These are phyloP conservation scores for Ceuthmochares aereus DNA, from an alignment of 2,113 vertebrate genomes.

Conservation along the genomic window DNA sequence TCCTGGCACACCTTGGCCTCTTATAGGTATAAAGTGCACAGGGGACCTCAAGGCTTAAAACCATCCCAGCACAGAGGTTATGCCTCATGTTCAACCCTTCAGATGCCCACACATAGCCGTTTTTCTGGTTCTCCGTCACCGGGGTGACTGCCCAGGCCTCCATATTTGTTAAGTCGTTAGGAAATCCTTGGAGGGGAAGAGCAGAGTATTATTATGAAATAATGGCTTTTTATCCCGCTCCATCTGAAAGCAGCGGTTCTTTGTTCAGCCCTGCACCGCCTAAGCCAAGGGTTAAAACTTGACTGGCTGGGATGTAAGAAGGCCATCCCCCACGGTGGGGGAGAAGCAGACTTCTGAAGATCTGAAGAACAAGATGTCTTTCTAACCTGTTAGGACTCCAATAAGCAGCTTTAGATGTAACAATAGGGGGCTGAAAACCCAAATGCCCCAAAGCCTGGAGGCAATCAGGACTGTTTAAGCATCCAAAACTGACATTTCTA, in stretches of 20 bases:
- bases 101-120: conserved; percentile 34
- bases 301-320: conserved; percentile 31
- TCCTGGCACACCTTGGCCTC: not conserved
- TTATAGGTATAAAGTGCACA: not conserved
- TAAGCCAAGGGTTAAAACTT: conserved; percentile 60
- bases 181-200: conserved; percentile 44
- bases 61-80: not conserved
- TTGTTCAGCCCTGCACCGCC: not conserved
- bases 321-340: not conserved
- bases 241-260: conserved; percentile 33
- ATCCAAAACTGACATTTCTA: conserved; percentile 58
- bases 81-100: accelerated
- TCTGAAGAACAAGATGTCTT: conserved; percentile 57
- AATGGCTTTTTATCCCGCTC: conserved; percentile 49
- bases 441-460: conserved; percentile 56
- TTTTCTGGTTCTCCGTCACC: not conserved
- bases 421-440: conserved; percentile 63
- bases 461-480: conserved; percentile 60
- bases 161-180: conserved; percentile 51
- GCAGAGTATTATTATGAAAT: conserved; percentile 48
- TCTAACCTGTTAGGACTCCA: conserved; percentile 34
- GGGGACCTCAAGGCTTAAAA: not conserved
- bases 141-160: not conserved
- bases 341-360: conserved; percentile 19
- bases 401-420: conserved; percentile 64